A percentile compares a stretch with the other conserved stretches of the same genome.
Evolutionary conservation across 2,797 vertebrate species (phyloP).

Genomic region (Labroides dimidiatus): DNA sequence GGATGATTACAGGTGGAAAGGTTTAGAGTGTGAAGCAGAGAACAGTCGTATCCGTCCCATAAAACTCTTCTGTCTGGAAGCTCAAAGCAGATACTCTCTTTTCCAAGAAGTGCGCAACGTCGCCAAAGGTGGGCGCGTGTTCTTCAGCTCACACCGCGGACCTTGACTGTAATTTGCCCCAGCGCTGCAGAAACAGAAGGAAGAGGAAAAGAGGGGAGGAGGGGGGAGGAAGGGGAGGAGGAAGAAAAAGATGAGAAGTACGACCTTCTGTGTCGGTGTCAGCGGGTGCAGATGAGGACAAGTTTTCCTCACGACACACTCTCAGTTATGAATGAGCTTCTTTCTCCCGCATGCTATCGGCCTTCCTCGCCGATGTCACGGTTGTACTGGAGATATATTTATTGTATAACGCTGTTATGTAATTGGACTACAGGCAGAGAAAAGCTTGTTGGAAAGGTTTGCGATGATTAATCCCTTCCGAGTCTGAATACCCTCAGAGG

Average conservation of each 20-base stretch:
- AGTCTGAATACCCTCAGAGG: slow-evolving; percentile 34
- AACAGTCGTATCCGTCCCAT: not conserved
- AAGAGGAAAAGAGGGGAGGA: slow-evolving; percentile 36
- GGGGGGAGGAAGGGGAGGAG: slow-evolving; percentile 1
- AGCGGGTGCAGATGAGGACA: slow-evolving; percentile 10
- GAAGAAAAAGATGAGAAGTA: slow-evolving; percentile 22
- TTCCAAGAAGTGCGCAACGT: slow-evolving; percentile 43
- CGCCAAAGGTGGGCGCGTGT: slow-evolving; percentile 54
- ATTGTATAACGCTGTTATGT: slow-evolving; percentile 72
- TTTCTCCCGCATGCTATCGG: not conserved
- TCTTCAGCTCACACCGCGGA: slow-evolving; percentile 28
- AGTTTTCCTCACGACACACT: not conserved
- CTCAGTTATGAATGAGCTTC: not conserved
- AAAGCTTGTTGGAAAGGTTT: slow-evolving; percentile 40
- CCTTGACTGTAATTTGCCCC: slow-evolving; percentile 10
- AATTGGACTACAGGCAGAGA: slow-evolving; percentile 48
- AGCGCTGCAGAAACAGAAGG: not conserved
- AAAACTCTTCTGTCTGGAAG: slow-evolving; percentile 9
- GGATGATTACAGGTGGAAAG: not conserved
- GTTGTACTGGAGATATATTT: slow-evolving; percentile 18
- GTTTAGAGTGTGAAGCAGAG: not conserved
- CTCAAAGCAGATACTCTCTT: slow-evolving; percentile 16
- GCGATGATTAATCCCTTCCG: slow-evolving; percentile 59
- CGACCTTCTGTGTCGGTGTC: not conserved
- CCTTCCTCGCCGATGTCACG: not conserved